Conservation (phyloP, 1,140 invertebrate species). For the Lepidurus couesii region DNA sequence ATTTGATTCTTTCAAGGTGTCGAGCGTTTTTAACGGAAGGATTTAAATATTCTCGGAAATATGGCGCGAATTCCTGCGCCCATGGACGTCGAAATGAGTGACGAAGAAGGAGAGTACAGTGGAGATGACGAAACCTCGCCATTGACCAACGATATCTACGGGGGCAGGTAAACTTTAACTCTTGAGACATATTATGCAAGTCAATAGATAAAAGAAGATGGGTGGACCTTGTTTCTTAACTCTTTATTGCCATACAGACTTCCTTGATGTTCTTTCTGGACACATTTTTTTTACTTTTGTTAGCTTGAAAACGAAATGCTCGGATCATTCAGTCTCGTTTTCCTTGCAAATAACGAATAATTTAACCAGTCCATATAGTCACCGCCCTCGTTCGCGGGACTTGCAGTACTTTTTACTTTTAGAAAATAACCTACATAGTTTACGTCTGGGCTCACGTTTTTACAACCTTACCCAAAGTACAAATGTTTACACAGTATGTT, state of each 20-base stretch:
- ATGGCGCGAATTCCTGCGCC: slow-evolving; percentile 28
- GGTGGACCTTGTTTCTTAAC: background rate
- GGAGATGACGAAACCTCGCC: slow-evolving; percentile 78
- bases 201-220: background rate
- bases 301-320: background rate
- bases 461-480: no score
- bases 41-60: slow-evolving; percentile 23
- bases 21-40: background rate
- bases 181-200: background rate
- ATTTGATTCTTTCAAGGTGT: background rate
- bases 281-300: background rate
- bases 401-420: background rate
- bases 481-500: no score
- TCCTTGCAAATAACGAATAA: background rate
- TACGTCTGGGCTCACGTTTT: no score
- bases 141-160: slow-evolving; percentile 69
- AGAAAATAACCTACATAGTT: slow-evolving; percentile 23
- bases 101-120: slow-evolving; percentile 66
- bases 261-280: background rate
- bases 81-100: slow-evolving; percentile 36
- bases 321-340: background rate
- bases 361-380: slow-evolving; percentile 5
- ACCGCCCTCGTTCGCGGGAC: background rate
- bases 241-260: background rate
- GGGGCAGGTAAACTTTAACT: slow-evolving; percentile 64